A percentile compares a stretch with the other conserved stretches of the same genome.
Evolutionary conservation across 2,797 vertebrate genomes (phyloP).

Genomic region (Protonibea diacanthus): DNA sequence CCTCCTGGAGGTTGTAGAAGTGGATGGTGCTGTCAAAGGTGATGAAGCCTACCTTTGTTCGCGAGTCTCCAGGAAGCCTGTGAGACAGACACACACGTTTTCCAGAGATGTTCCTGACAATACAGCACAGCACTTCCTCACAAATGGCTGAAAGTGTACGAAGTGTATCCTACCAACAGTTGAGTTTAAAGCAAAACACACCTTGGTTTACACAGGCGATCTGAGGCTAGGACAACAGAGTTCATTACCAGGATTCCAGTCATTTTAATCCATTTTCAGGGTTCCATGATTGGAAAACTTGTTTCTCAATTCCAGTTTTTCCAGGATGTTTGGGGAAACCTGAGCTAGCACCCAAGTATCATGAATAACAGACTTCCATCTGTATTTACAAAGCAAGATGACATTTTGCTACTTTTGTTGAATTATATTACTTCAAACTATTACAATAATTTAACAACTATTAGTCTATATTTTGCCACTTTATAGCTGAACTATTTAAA

Average conservation of each 20-base stretch:
- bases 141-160: too few species aligned
- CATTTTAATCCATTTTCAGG: too few species aligned
- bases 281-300: too few species aligned
- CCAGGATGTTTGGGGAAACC: too few species aligned
- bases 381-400: background rate
- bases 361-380: background rate
- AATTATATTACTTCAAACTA: background rate
- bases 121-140: too few species aligned
- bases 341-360: background rate
- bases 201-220: too few species aligned
- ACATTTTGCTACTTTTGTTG: background rate
- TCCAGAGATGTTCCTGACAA: too few species aligned
- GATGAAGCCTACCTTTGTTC: constrained; percentile 97
- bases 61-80: constrained; percentile 96
- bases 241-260: too few species aligned
- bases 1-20: constrained; percentile 98
- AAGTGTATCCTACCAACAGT: too few species aligned
- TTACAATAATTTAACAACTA: background rate
- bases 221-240: too few species aligned
- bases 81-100: background rate
- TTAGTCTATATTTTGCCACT: background rate
- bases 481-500: background rate
- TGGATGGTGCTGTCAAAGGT: constrained; percentile 98
- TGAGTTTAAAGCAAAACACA: too few species aligned
- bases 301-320: too few species aligned